Percentiles rank a stretch among this genome's conserved stretches.
These are phyloP conservation scores for Cosmopolites sordidus DNA, from an alignment of 2,888 invertebrate species.

Conservation along the genomic window DNA sequence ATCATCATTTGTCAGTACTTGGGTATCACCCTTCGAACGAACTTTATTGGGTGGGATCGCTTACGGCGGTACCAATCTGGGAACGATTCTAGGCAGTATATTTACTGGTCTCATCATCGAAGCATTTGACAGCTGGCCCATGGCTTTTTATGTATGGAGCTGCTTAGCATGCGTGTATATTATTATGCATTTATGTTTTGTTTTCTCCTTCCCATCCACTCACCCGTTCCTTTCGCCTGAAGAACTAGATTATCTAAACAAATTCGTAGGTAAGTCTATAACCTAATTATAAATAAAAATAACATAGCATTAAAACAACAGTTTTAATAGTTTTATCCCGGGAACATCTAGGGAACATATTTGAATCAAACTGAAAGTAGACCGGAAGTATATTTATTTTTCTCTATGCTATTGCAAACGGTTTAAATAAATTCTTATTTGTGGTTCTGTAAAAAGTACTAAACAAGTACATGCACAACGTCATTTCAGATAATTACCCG, in stretches of 20 bases:
- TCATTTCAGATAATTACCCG: too few relatives aligned
- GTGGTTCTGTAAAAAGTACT: too few relatives aligned
- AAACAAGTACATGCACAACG: too few relatives aligned
- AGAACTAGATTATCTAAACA: slow-evolving; percentile 20
- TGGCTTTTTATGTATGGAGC: slow-evolving; percentile 24
- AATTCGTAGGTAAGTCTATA: slow-evolving; percentile 8
- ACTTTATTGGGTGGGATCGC: slow-evolving; percentile 72
- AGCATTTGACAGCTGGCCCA: slow-evolving; percentile 63
- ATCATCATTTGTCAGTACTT: slow-evolving; percentile 57
- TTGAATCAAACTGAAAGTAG: too few relatives aligned
- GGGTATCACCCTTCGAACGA: slow-evolving; percentile 73
- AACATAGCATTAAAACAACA: too few relatives aligned
- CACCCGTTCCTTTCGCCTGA: slow-evolving; percentile 39
- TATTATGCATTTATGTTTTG: slow-evolving; percentile 29
- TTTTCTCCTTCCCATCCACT: slow-evolving; percentile 56
- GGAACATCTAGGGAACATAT: too few relatives aligned
- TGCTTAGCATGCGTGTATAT: slow-evolving; percentile 9
- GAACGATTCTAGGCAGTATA: slow-evolving; percentile 59
- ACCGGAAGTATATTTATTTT: too few relatives aligned
- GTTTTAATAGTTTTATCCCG: too few relatives aligned
- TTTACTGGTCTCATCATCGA: slow-evolving; percentile 66
- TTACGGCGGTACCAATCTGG: slow-evolving; percentile 70
- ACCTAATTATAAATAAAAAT: too few relatives aligned
- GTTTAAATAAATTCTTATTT: too few relatives aligned
- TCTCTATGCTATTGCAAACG: too few relatives aligned